Evolutionary conservation across 2,888 invertebrate genomes (phyloP).

Genomic region (Zelleria hepariella): DNA sequence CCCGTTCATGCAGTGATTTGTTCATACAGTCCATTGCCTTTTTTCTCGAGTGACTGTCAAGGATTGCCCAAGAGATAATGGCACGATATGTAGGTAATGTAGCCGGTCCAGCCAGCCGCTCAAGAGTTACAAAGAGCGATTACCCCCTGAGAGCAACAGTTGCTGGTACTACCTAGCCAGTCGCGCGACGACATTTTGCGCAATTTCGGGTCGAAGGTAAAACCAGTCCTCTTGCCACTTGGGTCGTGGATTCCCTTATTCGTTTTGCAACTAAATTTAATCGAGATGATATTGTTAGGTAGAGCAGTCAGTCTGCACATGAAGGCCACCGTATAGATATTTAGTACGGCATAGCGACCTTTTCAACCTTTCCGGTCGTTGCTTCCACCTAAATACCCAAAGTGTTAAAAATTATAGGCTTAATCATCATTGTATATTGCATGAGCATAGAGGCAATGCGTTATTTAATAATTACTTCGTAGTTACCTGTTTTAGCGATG

Average conservation of each 20-base stretch:
- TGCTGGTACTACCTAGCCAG: too few relatives aligned
- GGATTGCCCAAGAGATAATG: not conserved
- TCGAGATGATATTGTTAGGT: too few relatives aligned
- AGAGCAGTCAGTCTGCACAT: too few relatives aligned
- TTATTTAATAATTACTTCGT: not conserved
- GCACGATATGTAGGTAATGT: not conserved
- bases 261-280: too few relatives aligned
- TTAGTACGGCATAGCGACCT: not conserved
- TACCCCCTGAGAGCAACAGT: too few relatives aligned
- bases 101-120: not conserved
- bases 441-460: not conserved
- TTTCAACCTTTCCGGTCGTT: not conserved
- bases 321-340: too few relatives aligned
- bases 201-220: not conserved
- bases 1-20: too few relatives aligned
- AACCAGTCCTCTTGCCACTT: not conserved
- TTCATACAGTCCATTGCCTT: not conserved
- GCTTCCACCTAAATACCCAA: not conserved
- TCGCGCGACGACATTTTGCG: too few relatives aligned
- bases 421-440: not conserved
- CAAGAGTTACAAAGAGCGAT: not conserved
- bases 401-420: not conserved
- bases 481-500: not conserved
- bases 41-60: not conserved
- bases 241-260: not conserved